Evolutionary conservation across 2,113 vertebrate species (phyloP).

Genomic region (Antechinus flavipes): DNA sequence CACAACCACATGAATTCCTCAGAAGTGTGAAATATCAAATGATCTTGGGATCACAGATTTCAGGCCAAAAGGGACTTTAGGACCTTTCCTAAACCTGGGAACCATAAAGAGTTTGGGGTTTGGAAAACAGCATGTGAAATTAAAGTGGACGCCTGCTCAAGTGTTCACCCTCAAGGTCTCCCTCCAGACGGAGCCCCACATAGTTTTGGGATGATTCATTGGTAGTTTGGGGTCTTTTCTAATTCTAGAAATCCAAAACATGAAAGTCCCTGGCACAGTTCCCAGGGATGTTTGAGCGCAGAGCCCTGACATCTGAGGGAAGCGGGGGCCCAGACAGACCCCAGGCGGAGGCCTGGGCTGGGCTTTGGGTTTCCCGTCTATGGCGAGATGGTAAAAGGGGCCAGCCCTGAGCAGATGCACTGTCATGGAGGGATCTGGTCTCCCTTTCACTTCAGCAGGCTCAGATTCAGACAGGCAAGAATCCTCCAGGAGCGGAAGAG

Average conservation of each 20-base stretch:
- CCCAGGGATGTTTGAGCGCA: background rate
- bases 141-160: background rate
- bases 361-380: background rate
- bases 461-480: background rate
- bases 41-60: no score
- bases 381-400: background rate
- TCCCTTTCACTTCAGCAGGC: background rate
- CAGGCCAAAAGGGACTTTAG: no score
- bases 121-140: constrained; percentile 26
- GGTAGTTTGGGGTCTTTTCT: background rate
- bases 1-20: background rate
- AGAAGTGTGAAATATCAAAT: background rate
- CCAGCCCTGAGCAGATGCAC: background rate
- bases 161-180: background rate
- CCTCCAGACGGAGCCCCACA: background rate
- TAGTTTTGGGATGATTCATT: background rate
- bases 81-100: background rate
- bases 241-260: constrained; percentile 5
- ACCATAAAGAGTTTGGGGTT: background rate
- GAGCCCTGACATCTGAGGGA: background rate
- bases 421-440: background rate
- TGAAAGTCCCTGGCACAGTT: background rate
- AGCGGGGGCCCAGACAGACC: background rate
- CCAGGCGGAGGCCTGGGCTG: background rate
- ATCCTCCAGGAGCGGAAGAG: background rate